Conservation (phyloP, 2,113 vertebrate genomes). For the Rhombomys opimus region DNA sequence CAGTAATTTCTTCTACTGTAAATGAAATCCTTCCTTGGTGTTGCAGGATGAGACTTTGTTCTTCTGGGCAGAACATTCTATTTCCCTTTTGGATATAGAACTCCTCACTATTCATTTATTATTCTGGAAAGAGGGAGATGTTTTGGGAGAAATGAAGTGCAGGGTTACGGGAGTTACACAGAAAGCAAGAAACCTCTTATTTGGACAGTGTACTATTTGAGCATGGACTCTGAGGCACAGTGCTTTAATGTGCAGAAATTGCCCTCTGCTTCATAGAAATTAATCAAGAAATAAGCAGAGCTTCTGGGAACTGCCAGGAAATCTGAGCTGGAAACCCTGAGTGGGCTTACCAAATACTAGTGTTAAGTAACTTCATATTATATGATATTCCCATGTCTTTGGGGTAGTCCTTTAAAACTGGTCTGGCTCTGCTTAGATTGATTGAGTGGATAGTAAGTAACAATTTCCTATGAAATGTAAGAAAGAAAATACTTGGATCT, state of each 20-base stretch:
- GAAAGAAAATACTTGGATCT: neutral
- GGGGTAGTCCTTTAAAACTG: neutral
- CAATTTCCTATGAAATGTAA: neutral
- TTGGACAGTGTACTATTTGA: neutral
- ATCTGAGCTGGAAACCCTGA: neutral
- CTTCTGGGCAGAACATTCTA: neutral
- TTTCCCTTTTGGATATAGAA: neutral
- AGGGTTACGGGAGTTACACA: fast-evolving
- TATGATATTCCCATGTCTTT: neutral
- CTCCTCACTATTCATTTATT: neutral
- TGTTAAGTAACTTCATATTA: neutral
- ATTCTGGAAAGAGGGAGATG: neutral
- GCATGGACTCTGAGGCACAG: neutral
- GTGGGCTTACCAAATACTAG: neutral
- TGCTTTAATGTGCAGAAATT: neutral
- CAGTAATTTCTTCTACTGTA: neutral
- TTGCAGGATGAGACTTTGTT: neutral
- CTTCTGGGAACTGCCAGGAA: neutral
- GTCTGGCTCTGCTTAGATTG: neutral
- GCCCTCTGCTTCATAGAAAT: neutral
- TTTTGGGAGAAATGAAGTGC: neutral
- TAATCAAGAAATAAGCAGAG: neutral
- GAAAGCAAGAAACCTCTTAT: neutral
- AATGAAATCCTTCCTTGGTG: neutral
- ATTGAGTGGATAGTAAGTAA: neutral